Percentiles rank a stretch among this genome's conserved stretches.
Evolutionary conservation across 2,888 invertebrate genomes (phyloP).

Genomic region (Metallyticus violacea): DNA sequence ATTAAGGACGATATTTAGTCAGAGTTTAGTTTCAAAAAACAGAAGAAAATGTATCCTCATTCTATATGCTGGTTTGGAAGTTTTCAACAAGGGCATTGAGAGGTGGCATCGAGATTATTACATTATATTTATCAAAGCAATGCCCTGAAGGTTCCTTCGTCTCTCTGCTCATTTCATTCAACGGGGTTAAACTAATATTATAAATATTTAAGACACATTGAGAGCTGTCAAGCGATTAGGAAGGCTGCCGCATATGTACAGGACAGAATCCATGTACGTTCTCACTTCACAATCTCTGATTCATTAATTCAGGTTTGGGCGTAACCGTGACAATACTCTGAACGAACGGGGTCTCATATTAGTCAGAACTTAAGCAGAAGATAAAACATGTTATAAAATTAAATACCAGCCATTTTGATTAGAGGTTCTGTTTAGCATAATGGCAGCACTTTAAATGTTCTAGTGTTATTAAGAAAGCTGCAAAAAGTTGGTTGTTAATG

Average conservation of each 20-base stretch:
- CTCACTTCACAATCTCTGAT: background rate
- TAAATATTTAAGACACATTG: background rate
- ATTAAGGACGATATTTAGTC: too few species aligned
- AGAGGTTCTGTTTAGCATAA: background rate
- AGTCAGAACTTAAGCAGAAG: background rate
- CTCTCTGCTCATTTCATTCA: background rate
- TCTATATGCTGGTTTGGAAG: background rate
- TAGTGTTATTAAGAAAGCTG: background rate
- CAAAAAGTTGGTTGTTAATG: background rate
- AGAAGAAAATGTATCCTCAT: background rate
- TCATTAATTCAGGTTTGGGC: background rate
- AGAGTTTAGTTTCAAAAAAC: too few species aligned
- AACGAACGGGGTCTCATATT: background rate
- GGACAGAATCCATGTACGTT: background rate
- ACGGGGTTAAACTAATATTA: background rate
- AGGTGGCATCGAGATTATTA: background rate
- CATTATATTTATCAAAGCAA: background rate
- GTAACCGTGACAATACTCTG: background rate
- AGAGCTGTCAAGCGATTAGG: background rate
- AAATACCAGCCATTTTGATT: background rate
- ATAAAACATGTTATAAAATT: background rate
- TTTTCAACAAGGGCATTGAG: background rate
- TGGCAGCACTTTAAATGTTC: background rate
- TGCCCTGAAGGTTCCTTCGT: background rate
- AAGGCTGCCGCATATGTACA: background rate